These are phyloP conservation scores for Gadopsis bispinosus DNA, from an alignment of 2,797 vertebrate species.

Conservation along the genomic window DNA sequence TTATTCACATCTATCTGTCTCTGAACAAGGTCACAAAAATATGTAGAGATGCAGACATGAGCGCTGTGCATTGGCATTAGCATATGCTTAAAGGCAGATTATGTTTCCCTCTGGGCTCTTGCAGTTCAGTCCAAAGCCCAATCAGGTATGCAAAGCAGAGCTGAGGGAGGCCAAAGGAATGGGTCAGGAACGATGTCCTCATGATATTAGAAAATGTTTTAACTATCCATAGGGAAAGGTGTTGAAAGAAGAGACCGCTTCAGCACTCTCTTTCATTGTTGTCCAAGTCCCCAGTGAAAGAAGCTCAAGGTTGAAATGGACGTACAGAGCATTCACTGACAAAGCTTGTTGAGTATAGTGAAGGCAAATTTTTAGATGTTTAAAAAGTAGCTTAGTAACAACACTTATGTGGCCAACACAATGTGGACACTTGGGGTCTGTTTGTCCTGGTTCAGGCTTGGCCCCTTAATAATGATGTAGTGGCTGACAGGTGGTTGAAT, in stretches of 20 bases:
- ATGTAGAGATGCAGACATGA: slow-evolving; percentile 59
- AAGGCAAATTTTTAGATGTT: not conserved
- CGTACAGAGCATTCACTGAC: slow-evolving; percentile 4
- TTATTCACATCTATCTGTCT: slow-evolving; percentile 5
- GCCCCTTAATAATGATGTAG: not conserved
- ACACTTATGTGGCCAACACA: not conserved
- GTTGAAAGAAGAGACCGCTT: not conserved
- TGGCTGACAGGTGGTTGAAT: not conserved
- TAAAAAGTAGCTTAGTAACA: not conserved
- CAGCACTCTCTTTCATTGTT: slow-evolving; percentile 4
- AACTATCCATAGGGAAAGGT: not conserved
- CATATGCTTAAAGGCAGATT: slow-evolving; percentile 68
- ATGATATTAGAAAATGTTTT: slow-evolving; percentile 48
- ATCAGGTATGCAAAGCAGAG: slow-evolving; percentile 39
- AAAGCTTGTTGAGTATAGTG: not conserved
- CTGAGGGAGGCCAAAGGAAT: slow-evolving; percentile 21
- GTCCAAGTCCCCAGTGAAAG: not conserved
- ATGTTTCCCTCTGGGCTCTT: slow-evolving; percentile 39
- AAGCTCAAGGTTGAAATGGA: slow-evolving; percentile 4
- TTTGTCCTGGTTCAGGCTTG: not conserved
- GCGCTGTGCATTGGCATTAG: slow-evolving; percentile 47
- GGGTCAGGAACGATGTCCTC: slow-evolving; percentile 53
- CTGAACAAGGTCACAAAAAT: slow-evolving; percentile 50
- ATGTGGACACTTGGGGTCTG: not conserved
- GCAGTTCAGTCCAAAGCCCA: slow-evolving; percentile 30